Base-by-base conservation (phyloP, 2,113 vertebrate genomes). In the Ascaphus truei region DNA sequence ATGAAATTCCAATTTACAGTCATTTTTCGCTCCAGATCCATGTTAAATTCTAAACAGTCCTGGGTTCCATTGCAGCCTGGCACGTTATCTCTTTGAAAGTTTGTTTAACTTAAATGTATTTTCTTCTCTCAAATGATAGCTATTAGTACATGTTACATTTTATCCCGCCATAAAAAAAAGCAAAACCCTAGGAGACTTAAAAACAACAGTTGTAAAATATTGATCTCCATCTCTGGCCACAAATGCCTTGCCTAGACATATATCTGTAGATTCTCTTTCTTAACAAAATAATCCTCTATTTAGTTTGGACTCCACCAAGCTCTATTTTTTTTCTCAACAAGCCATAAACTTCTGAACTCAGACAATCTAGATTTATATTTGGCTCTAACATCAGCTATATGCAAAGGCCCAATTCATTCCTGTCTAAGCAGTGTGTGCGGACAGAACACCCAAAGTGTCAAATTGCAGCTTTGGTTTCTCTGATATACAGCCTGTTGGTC, bases 361-460 rank as follows among this genome's bases (percentile, higher is more conserved):
- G 41, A 7, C 47, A 57, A 43, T 47, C 20, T 73, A 3, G 45
- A 47, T 73, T 47, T 71, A n/a, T 15, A n/a, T 4, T 7, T 47
- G 52, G 20, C 57, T 74, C 6, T 39, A n/a, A 15, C 0, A 0
- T 29, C 7, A 39, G 5, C 51, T 15, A 37, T 13, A 5, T 2
- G 0, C 18, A 39, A 33, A 43, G n/a, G 37, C 15, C n/a, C 66
- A 76, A 6, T 45, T 72, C 52, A 62, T 69, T 22, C 43, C 43
- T 43, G 69, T 47, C 60, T 55, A 47, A 61, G 50, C 11, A 0
- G 57, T 59, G 36, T 57, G 74, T 58, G 84, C 75, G 81, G 85
- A 86, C 83, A 81, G 85, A 58, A 81, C 76, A 68, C 59, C 68
- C 25, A 5, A 26, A 34, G 74, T 83, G 84, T 80, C 83, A 73